phyloP scores from a whole-genome alignment of 2,113 vertebrate genomes.

The Gorsachius goisagi region DNA sequence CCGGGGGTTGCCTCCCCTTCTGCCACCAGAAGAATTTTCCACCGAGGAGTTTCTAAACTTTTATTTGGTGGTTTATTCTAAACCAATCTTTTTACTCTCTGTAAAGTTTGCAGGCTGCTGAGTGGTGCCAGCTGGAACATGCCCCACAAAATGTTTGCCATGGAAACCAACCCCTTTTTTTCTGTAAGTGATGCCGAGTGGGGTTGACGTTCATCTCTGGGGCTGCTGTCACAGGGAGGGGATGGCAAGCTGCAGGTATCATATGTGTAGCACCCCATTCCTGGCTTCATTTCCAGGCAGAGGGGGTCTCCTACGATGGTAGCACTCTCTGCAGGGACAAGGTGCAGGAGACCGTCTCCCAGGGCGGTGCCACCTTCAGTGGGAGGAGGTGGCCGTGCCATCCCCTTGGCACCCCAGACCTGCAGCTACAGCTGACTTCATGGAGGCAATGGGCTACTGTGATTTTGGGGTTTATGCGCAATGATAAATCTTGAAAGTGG shows the following conservation, averaged over 20 bases:
- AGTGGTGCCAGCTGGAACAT: accelerated
- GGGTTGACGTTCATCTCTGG: accelerated
- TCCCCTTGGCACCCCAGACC: background rate
- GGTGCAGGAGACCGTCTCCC: too few relatives aligned
- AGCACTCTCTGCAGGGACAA: background rate
- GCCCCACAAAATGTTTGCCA: accelerated
- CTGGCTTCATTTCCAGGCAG: background rate
- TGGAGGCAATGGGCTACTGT: accelerated
- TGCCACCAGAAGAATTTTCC: too few relatives aligned
- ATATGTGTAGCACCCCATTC: accelerated
- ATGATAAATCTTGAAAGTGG: accelerated
- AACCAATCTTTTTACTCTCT: background rate
- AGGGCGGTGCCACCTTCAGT: accelerated
- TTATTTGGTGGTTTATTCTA: background rate
- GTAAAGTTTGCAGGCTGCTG: too few relatives aligned
- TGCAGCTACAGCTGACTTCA: accelerated
- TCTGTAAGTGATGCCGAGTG: too few relatives aligned
- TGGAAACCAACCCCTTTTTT: background rate
- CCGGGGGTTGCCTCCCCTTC: background rate
- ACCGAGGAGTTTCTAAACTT: background rate
- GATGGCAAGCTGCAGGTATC: background rate
- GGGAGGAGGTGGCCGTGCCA: background rate
- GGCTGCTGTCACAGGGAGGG: background rate
- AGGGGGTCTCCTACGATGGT: background rate
- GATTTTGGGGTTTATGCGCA: accelerated